Evolutionary conservation across 2,888 invertebrate genomes (phyloP).

Genomic region (Hypselothyrea guttata): DNA sequence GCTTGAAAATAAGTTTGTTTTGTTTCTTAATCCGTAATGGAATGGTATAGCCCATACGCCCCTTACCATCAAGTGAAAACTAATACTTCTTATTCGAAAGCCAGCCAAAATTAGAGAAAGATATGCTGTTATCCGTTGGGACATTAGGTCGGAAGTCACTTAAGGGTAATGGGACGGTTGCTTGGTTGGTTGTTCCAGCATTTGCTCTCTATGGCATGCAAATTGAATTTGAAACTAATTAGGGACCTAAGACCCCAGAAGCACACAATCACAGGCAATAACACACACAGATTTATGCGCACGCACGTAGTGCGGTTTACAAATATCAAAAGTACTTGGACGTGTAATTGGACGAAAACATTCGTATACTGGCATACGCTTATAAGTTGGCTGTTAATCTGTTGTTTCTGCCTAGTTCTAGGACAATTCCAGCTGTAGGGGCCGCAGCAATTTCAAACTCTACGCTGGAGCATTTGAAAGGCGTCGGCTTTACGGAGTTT

Average conservation of each 20-base stretch:
- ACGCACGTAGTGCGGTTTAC: slow-evolving; percentile 40
- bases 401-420: slow-evolving; percentile 7
- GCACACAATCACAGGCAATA: slow-evolving; percentile 16
- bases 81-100: slow-evolving; percentile 20
- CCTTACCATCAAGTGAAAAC: too few species aligned
- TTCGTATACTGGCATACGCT: slow-evolving; percentile 10
- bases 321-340: slow-evolving; percentile 19
- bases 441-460: slow-evolving; percentile 49
- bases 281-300: neutral
- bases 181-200: slow-evolving; percentile 9
- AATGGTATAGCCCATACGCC: too few species aligned
- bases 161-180: slow-evolving; percentile 2
- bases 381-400: slow-evolving; percentile 41
- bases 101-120: slow-evolving; percentile 12
- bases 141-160: neutral
- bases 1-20: too few species aligned
- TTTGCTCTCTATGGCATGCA: slow-evolving; percentile 50
- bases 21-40: too few species aligned
- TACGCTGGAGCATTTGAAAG: slow-evolving; percentile 56
- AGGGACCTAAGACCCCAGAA: slow-evolving; percentile 47
- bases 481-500: slow-evolving; percentile 36
- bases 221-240: slow-evolving; percentile 75
- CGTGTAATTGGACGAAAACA: neutral
- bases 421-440: slow-evolving; percentile 23
- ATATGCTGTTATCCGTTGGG: slow-evolving; percentile 6